Evolutionary conservation across 1,140 invertebrate genomes (phyloP).

Genomic region (Brachionus calyciflorus): DNA sequence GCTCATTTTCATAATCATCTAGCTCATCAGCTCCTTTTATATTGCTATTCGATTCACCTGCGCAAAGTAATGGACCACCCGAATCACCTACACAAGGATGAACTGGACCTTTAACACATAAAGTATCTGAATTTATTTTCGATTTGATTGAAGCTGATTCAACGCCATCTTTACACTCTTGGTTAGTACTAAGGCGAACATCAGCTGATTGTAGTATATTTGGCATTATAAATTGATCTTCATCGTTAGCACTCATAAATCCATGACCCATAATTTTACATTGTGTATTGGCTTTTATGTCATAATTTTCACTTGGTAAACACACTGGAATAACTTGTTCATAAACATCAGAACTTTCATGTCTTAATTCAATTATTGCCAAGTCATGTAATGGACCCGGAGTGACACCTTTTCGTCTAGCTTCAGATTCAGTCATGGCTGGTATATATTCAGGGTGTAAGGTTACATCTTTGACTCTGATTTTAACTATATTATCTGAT

Average conservation of each 20-base stretch:
- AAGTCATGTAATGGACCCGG: conserved; percentile 37
- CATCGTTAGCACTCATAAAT: background rate
- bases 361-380: conserved; percentile 25
- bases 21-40: background rate
- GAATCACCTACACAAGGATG: conserved; percentile 45
- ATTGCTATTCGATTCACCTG: background rate
- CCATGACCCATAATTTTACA: conserved; percentile 46
- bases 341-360: background rate
- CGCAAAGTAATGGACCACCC: conserved; percentile 27
- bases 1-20: conserved; percentile 15
- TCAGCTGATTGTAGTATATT: conserved; percentile 31
- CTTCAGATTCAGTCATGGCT: conserved; percentile 13
- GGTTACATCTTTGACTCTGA: background rate
- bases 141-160: conserved; percentile 34
- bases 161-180: conserved; percentile 37
- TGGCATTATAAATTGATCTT: conserved; percentile 23
- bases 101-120: conserved; percentile 13
- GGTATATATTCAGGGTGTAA: conserved; percentile 17
- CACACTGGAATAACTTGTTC: conserved; percentile 6
- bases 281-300: background rate
- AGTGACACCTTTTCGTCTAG: conserved; percentile 16
- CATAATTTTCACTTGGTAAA: background rate
- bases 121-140: conserved; percentile 27
- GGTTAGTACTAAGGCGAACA: conserved; percentile 1
- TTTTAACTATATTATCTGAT: background rate